Conservation (phyloP, 2,113 vertebrate species). For the Thalassarche chlororhynchos region DNA sequence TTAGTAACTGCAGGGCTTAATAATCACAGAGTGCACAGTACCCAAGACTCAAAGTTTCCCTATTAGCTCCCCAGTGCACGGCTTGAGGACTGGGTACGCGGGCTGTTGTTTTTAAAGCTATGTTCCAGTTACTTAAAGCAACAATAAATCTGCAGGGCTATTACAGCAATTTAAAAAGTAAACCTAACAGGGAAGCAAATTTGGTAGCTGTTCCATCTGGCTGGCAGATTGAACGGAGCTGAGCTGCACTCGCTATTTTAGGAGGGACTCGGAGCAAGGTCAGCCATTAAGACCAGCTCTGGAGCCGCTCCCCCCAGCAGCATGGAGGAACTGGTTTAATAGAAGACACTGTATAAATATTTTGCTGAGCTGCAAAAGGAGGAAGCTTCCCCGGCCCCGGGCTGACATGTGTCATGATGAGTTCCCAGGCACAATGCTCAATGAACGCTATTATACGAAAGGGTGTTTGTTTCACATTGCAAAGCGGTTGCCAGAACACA, state of each 20-base stretch:
- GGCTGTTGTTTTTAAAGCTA: not conserved
- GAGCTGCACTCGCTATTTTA: not conserved
- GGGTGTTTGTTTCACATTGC: constrained; percentile 57
- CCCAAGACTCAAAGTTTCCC: not conserved
- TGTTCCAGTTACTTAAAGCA: not conserved
- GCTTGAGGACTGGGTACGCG: fast-evolving
- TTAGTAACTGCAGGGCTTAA: not conserved
- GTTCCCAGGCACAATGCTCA: constrained; percentile 66
- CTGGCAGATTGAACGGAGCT: fast-evolving
- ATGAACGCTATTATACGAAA: constrained; percentile 31
- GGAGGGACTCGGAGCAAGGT: not conserved
- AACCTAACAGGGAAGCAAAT: not conserved
- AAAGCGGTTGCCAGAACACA: not conserved
- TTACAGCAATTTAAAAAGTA: not conserved
- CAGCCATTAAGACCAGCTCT: not conserved
- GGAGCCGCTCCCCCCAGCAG: not conserved
- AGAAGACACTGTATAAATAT: constrained; percentile 21
- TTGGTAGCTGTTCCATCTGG: not conserved
- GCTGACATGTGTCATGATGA: constrained; percentile 33
- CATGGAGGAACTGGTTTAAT: constrained; percentile 34
- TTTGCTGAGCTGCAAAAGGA: constrained; percentile 60
- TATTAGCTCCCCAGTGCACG: fast-evolving
- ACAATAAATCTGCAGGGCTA: not conserved
- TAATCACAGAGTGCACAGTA: not conserved
- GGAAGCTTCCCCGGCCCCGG: constrained; percentile 52